Evolutionary conservation across 2,888 invertebrate genomes (phyloP).

Genomic region (Chrysolina haemoptera): DNA sequence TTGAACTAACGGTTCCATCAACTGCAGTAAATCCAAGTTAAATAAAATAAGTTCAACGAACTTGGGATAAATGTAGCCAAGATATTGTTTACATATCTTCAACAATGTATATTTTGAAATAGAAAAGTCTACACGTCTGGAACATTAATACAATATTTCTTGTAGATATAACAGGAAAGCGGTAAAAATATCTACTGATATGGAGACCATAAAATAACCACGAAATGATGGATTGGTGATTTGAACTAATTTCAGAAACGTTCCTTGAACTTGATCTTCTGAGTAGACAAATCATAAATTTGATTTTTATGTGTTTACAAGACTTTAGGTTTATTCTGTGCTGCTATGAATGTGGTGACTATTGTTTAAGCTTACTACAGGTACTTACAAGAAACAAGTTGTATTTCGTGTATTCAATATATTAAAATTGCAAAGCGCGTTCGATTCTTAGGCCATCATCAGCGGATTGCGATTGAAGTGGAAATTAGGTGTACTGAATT

Average conservation of each 20-base stretch:
- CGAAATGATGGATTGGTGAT: neutral
- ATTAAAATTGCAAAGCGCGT: no score
- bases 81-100: slow-evolving; percentile 35
- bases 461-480: no score
- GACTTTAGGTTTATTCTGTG: no score
- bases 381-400: no score
- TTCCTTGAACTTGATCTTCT: neutral
- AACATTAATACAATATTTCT: slow-evolving; percentile 15
- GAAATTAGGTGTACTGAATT: no score
- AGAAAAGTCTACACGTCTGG: slow-evolving; percentile 34
- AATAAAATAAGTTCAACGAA: slow-evolving; percentile 30
- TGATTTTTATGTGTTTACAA: no score
- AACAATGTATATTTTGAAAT: slow-evolving; percentile 41
- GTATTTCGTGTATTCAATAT: no score
- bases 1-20: slow-evolving; percentile 20
- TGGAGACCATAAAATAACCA: neutral
- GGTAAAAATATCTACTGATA: neutral
- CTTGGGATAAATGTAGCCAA: slow-evolving; percentile 6
- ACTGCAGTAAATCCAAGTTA: slow-evolving; percentile 11
- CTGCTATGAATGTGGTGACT: no score
- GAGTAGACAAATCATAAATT: neutral
- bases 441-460: no score
- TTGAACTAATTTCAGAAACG: neutral
- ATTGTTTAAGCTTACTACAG: no score
- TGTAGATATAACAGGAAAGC: neutral